These are phyloP conservation scores for Lasioglossum pauxillum DNA, from an alignment of 2,888 invertebrate species.

Conservation along the genomic window DNA sequence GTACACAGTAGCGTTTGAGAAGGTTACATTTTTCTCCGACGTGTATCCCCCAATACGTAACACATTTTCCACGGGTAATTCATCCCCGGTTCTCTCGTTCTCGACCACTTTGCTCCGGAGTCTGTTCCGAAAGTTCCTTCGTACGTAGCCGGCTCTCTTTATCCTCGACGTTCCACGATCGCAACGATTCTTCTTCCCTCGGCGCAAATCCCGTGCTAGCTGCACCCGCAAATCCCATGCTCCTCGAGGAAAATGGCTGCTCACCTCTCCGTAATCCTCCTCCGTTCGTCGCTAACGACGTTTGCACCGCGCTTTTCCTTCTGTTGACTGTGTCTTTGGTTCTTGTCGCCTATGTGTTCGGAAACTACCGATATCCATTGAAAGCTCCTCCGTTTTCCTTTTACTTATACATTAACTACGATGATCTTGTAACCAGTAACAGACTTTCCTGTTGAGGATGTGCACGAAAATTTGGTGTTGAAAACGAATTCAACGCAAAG, in stretches of 20 bases:
- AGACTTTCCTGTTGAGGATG: neutral
- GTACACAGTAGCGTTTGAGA: neutral
- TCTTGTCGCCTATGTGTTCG: neutral
- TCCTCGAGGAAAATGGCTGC: constrained; percentile 3
- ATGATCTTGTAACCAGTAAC: neutral
- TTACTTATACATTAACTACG: neutral
- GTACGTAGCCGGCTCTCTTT: neutral
- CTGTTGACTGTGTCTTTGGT: constrained; percentile 11
- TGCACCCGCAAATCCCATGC: constrained; percentile 21
- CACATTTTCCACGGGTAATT: neutral
- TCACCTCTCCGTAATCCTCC: neutral
- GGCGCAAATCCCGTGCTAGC: neutral
- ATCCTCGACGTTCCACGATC: neutral
- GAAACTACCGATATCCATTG: neutral
- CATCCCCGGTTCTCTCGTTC: neutral
- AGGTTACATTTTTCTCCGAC: neutral
- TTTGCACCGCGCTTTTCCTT: constrained; percentile 25
- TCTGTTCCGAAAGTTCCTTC: constrained; percentile 4
- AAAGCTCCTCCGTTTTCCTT: neutral
- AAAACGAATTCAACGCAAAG: neutral
- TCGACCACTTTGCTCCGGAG: constrained; percentile 11
- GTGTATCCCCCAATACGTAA: neutral
- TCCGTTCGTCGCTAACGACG: constrained; percentile 28
- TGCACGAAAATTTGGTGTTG: neutral
- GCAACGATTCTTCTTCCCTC: neutral